Evolutionary conservation across 1,140 invertebrate genomes (phyloP).

Genomic region (Zaprionus africanus): DNA sequence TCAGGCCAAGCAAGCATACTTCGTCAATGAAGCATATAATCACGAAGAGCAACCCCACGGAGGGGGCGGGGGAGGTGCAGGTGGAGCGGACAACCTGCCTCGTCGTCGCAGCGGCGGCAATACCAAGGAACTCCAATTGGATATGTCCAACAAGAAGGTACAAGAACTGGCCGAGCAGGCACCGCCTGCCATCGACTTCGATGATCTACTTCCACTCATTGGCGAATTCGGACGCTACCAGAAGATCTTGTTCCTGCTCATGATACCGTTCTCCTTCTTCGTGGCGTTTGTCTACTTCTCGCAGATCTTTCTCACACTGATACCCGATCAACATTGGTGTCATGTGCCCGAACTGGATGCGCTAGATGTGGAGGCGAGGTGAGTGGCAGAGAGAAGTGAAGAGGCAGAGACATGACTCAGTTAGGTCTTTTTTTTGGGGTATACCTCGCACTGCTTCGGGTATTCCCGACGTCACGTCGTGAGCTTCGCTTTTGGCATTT

Average conservation of each 20-base stretch:
- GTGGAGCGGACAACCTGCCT: slow-evolving; percentile 44
- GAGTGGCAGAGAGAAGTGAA: slow-evolving; percentile 60
- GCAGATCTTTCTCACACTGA: slow-evolving; percentile 93
- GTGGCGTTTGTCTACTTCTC: slow-evolving; percentile 94
- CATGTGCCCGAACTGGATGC: slow-evolving; percentile 88
- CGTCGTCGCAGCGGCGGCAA: slow-evolving; percentile 75
- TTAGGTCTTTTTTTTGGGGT: neutral
- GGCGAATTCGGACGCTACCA: slow-evolving; percentile 96
- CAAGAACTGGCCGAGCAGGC: slow-evolving; percentile 21
- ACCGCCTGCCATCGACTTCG: slow-evolving; percentile 88
- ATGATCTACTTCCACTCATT: slow-evolving; percentile 92
- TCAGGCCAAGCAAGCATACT: slow-evolving; percentile 77
- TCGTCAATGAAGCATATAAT: slow-evolving; percentile 76
- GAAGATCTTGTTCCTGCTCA: slow-evolving; percentile 91
- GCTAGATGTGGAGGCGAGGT: slow-evolving; percentile 89
- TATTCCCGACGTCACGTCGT: slow-evolving; percentile 50
- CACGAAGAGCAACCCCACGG: slow-evolving; percentile 55
- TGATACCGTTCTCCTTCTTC: slow-evolving; percentile 94
- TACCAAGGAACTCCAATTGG: slow-evolving; percentile 66
- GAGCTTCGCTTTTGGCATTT: too few relatives aligned
- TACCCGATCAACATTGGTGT: slow-evolving; percentile 92
- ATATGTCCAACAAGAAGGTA: slow-evolving; percentile 50
- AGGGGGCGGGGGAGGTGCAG: slow-evolving; percentile 39
- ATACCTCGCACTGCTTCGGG: slow-evolving; percentile 8
- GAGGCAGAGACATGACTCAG: neutral